Base-by-base conservation (phyloP, 2,888 invertebrate genomes). In the Caenorhabditis japonica region DNA sequence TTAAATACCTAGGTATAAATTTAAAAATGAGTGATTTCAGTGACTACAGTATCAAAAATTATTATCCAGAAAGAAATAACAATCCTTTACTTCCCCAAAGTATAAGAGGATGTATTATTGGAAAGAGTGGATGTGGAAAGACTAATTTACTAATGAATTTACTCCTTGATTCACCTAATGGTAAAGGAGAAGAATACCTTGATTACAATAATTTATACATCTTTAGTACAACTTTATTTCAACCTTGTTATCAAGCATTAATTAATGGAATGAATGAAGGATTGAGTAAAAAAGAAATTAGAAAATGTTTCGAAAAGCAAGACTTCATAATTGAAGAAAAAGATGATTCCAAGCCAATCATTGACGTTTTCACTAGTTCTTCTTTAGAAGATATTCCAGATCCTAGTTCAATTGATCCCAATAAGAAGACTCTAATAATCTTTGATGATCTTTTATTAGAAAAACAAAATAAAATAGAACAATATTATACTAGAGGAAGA, bases 71-170 rank as follows among this genome's bases (percentile, higher is more conserved):
- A 47, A 66, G 77, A 69, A 72, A 79, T 21, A 79, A 79, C 34
- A 77, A 78, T 60, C 70, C 68, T 56, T 43, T 73, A 33, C 53
- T 76, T 47, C 75, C 77, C 30, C n/a, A 49, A 30, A 55, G 55
- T 19, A 81, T 80, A 46, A 77, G 80, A 81, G 80, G 52, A 21
- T 80, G 80, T 74, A 80, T 80, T 25, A 80, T 80, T 66, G 80
- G 79, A 56, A 80, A 80, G 55, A 51, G 51, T 44, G 77, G 77
- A 53, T 80, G 77, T 76, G 79, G 79, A 44, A 80, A 80, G 43
- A 80, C 79, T 66, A 80, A 77, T 46, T 76, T 77, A 39, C 46
- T 75, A n/a, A 78, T 75, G 76, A 80, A 80, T 62, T 77, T 80
- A 73, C 70, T 79, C 0, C 19, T 75, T 13, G 71, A 71, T 60